Percentiles rank a stretch among this genome's conserved stretches.
These are phyloP conservation scores for Gastracanthus pulcherrimus DNA, from an alignment of 2,888 invertebrate genomes.

Conservation along the genomic window DNA sequence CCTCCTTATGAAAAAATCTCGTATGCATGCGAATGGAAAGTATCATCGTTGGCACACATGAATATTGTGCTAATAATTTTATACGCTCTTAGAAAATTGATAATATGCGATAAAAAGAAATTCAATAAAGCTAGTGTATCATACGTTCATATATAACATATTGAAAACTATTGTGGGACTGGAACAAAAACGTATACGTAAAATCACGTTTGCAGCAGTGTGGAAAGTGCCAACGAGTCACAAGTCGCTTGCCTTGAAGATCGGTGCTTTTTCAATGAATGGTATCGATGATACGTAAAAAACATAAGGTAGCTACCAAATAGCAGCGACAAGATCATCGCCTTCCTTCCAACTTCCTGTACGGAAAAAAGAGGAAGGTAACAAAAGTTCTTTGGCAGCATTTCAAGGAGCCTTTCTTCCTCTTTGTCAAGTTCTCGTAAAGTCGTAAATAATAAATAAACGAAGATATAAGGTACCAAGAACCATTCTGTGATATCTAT, in stretches of 20 bases:
- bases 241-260: constrained; percentile 53
- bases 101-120: constrained; percentile 61
- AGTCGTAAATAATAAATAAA: constrained; percentile 67
- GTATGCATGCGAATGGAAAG: constrained; percentile 64
- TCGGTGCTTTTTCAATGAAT: constrained; percentile 60
- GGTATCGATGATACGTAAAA: constrained; percentile 63
- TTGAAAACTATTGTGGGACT: constrained; percentile 47
- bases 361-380: constrained; percentile 61
- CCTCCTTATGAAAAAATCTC: constrained; percentile 39
- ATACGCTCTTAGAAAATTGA: constrained; percentile 69
- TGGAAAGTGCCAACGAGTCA: constrained; percentile 58
- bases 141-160: constrained; percentile 69
- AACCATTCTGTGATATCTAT: constrained; percentile 84
- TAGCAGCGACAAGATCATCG: constrained; percentile 60
- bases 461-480: constrained; percentile 77
- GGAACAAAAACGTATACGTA: constrained; percentile 56
- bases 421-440: constrained; percentile 75
- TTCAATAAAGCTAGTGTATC: constrained; percentile 62
- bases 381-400: constrained; percentile 67
- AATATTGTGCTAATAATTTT: constrained; percentile 72
- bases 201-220: constrained; percentile 50
- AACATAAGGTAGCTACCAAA: constrained; percentile 61
- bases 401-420: constrained; percentile 74
- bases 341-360: constrained; percentile 65
- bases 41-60: constrained; percentile 65